Conservation (phyloP, 2,113 vertebrate genomes). For the Psittacara wagleri region DNA sequence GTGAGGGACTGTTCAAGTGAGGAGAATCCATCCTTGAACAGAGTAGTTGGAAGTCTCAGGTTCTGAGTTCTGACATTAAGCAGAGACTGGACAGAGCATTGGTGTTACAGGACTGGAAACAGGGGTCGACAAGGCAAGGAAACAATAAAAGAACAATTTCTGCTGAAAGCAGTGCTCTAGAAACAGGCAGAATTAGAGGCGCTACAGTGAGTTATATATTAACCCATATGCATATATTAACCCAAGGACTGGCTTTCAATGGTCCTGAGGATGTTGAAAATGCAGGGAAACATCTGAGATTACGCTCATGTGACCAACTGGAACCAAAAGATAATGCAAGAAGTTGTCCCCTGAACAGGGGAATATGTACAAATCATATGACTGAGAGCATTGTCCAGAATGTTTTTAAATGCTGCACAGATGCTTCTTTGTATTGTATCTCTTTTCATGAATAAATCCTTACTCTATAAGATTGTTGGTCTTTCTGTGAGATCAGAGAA, state of each 20-base stretch:
- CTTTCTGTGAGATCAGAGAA: not conserved
- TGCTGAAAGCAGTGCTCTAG: not conserved
- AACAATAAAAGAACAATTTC: not conserved
- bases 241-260: not conserved
- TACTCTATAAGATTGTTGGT: not conserved
- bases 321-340: not conserved
- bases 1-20: not conserved
- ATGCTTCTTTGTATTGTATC: not conserved
- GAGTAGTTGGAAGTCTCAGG: not conserved
- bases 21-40: not conserved
- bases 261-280: not conserved
- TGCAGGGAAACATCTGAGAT: not conserved
- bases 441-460: not conserved
- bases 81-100: not conserved
- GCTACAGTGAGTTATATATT: not conserved
- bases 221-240: not conserved
- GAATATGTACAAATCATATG: not conserved
- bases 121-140: not conserved
- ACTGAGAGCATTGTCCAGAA: not conserved
- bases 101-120: not conserved
- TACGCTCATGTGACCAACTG: not conserved
- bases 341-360: not conserved
- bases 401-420: not conserved
- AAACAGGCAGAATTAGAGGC: not conserved
- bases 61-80: not conserved